Conservation (phyloP, 2,888 invertebrate genomes). For the Rotaria magnacalcarata region DNA sequence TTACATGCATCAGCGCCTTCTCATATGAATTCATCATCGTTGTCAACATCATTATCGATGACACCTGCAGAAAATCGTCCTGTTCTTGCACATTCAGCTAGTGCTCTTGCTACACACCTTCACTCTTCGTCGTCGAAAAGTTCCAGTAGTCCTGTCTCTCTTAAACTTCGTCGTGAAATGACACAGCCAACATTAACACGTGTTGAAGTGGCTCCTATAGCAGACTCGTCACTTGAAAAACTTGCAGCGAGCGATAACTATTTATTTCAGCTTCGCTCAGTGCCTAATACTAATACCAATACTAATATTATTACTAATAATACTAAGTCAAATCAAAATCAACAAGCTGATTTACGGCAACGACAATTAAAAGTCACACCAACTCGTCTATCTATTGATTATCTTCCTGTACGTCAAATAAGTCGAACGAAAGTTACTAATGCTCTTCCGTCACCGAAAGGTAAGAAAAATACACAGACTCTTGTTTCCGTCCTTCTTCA, state of each 20-base stretch:
- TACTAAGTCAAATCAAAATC: neutral
- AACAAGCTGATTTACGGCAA: neutral
- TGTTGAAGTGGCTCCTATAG: neutral
- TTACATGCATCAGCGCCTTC: neutral
- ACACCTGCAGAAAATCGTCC: neutral
- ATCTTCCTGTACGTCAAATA: neutral
- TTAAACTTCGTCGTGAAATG: constrained; percentile 32
- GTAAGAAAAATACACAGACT: neutral
- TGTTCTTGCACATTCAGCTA: neutral
- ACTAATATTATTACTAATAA: neutral
- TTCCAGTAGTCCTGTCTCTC: neutral
- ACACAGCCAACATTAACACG: constrained; percentile 6
- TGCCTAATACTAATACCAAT: neutral
- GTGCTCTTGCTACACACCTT: neutral
- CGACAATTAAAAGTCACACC: neutral
- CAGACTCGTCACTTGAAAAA: neutral
- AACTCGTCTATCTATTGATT: neutral
- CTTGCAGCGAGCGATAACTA: neutral
- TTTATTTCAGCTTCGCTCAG: neutral
- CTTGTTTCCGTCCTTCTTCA: no score
- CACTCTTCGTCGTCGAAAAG: neutral
- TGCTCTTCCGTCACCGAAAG: constrained; percentile 1
- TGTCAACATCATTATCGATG: neutral
- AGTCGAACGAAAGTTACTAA: neutral
- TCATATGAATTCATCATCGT: neutral